Evolutionary conservation across 2,888 invertebrate genomes (phyloP).

Genomic region (Melitaea athalia): DNA sequence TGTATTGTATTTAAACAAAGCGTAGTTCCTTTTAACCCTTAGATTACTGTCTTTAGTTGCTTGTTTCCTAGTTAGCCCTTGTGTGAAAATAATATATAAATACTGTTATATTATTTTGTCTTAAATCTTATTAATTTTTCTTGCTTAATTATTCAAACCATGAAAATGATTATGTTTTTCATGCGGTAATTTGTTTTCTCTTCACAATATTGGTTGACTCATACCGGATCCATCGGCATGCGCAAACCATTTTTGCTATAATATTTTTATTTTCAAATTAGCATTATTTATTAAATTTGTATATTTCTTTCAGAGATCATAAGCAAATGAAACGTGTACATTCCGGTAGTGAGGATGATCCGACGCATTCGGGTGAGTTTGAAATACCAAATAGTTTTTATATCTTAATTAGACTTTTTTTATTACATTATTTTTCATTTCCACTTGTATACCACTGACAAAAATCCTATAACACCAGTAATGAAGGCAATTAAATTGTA

Average conservation of each 20-base stretch:
- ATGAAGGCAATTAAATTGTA: too few species aligned
- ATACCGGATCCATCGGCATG: slow-evolving; percentile 39
- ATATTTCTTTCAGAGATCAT: slow-evolving; percentile 85
- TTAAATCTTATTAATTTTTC: neutral
- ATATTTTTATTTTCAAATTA: slow-evolving; percentile 13
- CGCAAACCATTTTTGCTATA: slow-evolving; percentile 42
- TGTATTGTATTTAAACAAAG: slow-evolving; percentile 11
- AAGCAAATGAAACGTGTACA: slow-evolving; percentile 90
- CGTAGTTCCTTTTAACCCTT: slow-evolving; percentile 21
- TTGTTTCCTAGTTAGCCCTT: slow-evolving; percentile 25
- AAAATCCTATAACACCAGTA: too few species aligned
- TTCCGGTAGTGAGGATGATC: slow-evolving; percentile 89
- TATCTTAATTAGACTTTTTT: too few species aligned
- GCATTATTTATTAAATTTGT: slow-evolving; percentile 10
- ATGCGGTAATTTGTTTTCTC: neutral
- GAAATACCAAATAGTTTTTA: too few species aligned
- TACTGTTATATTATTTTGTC: neutral
- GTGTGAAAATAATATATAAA: slow-evolving; percentile 8
- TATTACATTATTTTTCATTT: too few species aligned
- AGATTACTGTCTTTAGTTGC: slow-evolving; percentile 23
- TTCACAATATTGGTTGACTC: slow-evolving; percentile 1
- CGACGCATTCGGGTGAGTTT: slow-evolving; percentile 86
- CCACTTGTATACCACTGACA: too few species aligned
- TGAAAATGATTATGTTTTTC: neutral
- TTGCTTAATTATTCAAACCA: neutral